These are phyloP conservation scores for Asarcornis scutulata DNA, from an alignment of 2,113 vertebrate genomes.

Conservation along the genomic window DNA sequence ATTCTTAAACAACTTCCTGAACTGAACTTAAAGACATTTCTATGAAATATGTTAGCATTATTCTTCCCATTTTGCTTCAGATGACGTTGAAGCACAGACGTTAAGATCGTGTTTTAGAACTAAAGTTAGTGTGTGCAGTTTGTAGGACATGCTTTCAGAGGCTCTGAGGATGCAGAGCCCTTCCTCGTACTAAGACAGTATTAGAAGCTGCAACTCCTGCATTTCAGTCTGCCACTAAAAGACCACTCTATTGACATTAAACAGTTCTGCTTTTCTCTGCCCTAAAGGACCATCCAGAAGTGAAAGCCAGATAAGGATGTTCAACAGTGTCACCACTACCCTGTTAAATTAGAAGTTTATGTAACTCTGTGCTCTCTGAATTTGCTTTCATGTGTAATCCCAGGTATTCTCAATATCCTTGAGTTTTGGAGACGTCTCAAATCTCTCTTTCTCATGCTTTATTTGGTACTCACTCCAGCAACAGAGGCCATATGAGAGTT, in stretches of 20 bases:
- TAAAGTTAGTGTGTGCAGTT: not conserved
- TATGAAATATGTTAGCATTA: not conserved
- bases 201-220: not conserved
- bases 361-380: not conserved
- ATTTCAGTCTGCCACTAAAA: not conserved
- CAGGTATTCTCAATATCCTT: not conserved
- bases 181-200: not conserved
- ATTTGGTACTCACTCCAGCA: not conserved
- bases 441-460: not conserved
- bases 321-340: not conserved
- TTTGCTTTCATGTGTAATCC: not conserved
- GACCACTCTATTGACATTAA: not conserved
- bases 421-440: not conserved
- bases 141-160: not conserved
- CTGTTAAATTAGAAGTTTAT: not conserved
- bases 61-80: not conserved
- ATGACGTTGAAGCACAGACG: not conserved
- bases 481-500: rapidly evolving
- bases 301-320: not conserved
- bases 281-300: not conserved
- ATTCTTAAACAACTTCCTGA: not conserved
- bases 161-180: not conserved
- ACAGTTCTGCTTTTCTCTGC: not conserved
- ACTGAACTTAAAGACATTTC: not conserved
- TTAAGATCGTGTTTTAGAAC: not conserved